These are phyloP conservation scores for Hirtodrosophila alboralis DNA, from an alignment of 2,888 invertebrate species.

Conservation along the genomic window DNA sequence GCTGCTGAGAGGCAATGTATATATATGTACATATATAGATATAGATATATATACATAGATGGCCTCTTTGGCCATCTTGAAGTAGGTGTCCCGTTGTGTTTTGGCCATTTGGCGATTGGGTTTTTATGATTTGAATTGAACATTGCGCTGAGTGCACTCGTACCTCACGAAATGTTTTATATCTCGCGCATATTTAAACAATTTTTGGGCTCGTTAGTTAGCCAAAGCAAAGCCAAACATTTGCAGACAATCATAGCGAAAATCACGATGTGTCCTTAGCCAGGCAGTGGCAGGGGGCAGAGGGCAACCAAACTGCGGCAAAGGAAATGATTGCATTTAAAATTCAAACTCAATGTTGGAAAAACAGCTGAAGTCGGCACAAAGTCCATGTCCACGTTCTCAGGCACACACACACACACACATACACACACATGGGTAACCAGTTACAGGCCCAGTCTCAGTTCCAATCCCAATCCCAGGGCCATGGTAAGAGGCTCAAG, in stretches of 20 bases:
- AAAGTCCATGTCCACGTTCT: constrained; percentile 64
- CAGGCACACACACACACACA: constrained; percentile 32
- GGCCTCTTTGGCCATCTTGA: constrained; percentile 37
- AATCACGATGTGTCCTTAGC: constrained; percentile 75
- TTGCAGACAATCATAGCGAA: constrained; percentile 75
- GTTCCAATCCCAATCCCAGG: constrained; percentile 30
- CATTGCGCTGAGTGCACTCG: constrained; percentile 35
- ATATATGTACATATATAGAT: too few species aligned
- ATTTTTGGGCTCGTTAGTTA: constrained; percentile 72
- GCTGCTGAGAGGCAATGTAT: constrained; percentile 8
- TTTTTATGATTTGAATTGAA: constrained; percentile 29
- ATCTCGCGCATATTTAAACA: constrained; percentile 69
- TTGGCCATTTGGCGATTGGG: constrained; percentile 38
- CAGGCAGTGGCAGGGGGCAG: constrained; percentile 35
- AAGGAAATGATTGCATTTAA: constrained; percentile 83
- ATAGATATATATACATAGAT: background rate
- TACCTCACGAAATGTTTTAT: constrained; percentile 73
- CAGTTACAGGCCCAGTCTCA: constrained; percentile 34
- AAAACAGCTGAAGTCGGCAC: constrained; percentile 78
- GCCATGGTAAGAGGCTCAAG: constrained; percentile 39
- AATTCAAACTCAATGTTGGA: constrained; percentile 77
- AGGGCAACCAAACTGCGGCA: constrained; percentile 64
- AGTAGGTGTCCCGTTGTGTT: constrained; percentile 56
- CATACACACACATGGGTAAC: too few species aligned
- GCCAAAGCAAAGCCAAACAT: constrained; percentile 25